Percentiles rank a stretch among this genome's conserved stretches.
Conservation (phyloP, 2,888 invertebrate species). For the Nemurella pictetii region DNA sequence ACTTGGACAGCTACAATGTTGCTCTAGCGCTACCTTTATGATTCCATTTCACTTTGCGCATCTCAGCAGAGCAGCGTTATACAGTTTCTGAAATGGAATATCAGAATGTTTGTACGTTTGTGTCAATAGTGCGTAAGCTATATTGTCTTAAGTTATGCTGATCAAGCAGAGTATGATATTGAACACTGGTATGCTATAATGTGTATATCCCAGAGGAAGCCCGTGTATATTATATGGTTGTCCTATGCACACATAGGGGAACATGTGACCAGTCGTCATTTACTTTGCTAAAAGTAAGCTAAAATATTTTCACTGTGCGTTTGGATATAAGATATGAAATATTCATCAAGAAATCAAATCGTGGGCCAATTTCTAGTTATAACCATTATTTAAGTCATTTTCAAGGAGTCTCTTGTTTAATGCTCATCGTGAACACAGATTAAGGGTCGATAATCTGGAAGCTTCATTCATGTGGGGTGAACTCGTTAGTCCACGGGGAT, state of each 20-base stretch:
- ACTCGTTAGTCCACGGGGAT: background rate
- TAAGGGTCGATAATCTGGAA: background rate
- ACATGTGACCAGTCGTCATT: background rate
- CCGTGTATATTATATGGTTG: background rate
- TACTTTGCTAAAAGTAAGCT: background rate
- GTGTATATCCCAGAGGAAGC: background rate
- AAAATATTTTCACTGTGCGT: background rate
- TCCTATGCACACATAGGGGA: background rate
- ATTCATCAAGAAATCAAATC: background rate
- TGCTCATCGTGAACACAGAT: background rate
- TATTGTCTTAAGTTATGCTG: background rate
- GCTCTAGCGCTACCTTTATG: background rate
- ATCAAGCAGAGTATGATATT: background rate
- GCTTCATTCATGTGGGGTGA: background rate
- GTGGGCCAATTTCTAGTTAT: too few species aligned
- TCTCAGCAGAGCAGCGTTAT: background rate
- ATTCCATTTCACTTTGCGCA: slow-evolving; percentile 2
- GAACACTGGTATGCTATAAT: background rate
- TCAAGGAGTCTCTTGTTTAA: background rate
- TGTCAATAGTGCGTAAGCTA: background rate
- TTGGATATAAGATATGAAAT: background rate
- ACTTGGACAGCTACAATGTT: slow-evolving; percentile 15
- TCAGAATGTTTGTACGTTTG: background rate
- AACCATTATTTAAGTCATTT: background rate
- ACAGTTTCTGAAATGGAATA: background rate